These are phyloP conservation scores for Masticophis lateralis DNA, from an alignment of 2,797 vertebrate genomes.

Conservation along the genomic window DNA sequence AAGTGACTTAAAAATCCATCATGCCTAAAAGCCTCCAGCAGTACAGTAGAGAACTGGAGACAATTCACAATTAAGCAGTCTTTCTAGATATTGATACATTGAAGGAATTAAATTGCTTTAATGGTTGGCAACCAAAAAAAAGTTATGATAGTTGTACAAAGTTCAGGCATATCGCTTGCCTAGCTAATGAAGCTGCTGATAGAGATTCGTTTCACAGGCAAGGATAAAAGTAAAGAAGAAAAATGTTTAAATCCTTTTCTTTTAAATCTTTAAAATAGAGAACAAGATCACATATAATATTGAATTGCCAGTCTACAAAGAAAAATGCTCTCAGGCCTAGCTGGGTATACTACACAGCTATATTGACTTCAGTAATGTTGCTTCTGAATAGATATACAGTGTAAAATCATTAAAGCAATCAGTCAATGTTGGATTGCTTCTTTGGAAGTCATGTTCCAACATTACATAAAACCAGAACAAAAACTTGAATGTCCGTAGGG, in stretches of 20 bases:
- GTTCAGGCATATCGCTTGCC: not conserved
- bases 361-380: not conserved
- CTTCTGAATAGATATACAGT: not conserved
- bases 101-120: not conserved
- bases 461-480: not conserved
- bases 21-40: not conserved
- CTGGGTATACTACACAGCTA: conserved; percentile 35
- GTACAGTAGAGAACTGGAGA: not conserved
- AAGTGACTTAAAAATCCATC: not conserved
- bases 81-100: not conserved
- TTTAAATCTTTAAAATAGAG: conserved; percentile 52
- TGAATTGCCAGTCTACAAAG: conserved; percentile 76
- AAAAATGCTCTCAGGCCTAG: conserved; percentile 75
- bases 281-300: conserved; percentile 77
- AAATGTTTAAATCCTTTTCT: not conserved
- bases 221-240: not conserved
- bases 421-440: not conserved
- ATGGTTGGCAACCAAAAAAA: not conserved
- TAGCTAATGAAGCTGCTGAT: not conserved
- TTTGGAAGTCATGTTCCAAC: not conserved
- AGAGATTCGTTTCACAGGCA: not conserved
- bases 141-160: not conserved
- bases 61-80: not conserved
- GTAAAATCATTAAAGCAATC: not conserved
- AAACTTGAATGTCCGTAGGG: not conserved